Evolutionary conservation across 2,888 invertebrate genomes (phyloP), one percentile per base, ranked within the genome.

Genomic region (Eulithis testata): DNA sequence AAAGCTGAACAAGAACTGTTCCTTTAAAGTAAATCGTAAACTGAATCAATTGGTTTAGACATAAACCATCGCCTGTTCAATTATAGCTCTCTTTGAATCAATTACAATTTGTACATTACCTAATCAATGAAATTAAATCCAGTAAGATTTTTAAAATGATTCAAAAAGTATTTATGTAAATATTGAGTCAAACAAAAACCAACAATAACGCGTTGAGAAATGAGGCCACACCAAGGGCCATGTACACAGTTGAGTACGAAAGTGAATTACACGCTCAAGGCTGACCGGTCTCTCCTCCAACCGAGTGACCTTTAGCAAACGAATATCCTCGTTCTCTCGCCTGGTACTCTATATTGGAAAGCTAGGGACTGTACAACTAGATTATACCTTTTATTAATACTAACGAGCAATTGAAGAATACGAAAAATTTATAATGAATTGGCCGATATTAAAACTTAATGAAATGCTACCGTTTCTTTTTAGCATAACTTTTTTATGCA

Each of bases 221-320:
- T 90, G 91, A 88, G 91, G 91, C 83, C 91, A 84, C 80, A 81
- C 79, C 82, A 90, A 91, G 92, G 92, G 91, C 91, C 87, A 74
- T 74, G 76, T 74, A 79, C 81, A 83, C 79, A 78, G 81, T 76
- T 76, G 83, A 78, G 85, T 87, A 85, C 87, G 91, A 92, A 92
- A 91, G 91, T 90, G 90, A 90, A 89, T 86, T 88, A 89, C 86
- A 81, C 81, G 73, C 79, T 82, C 92, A 93, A 93, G 92, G 92
- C 86, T 91, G 92, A 90, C 92, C 88, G 87, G 92, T 92, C 88
- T 88, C 88, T 87, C 87, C 89, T 91, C 89, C 88, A 87, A 87
- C 87, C 87, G 83, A 87, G 86, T 89, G 89, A 91, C 92, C 93
- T 93, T 93, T 91, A 83, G 77, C 79, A 83, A 76, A 78, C 85